Conservation (phyloP, 2,888 invertebrate species). For the Physocephala rufipes region DNA sequence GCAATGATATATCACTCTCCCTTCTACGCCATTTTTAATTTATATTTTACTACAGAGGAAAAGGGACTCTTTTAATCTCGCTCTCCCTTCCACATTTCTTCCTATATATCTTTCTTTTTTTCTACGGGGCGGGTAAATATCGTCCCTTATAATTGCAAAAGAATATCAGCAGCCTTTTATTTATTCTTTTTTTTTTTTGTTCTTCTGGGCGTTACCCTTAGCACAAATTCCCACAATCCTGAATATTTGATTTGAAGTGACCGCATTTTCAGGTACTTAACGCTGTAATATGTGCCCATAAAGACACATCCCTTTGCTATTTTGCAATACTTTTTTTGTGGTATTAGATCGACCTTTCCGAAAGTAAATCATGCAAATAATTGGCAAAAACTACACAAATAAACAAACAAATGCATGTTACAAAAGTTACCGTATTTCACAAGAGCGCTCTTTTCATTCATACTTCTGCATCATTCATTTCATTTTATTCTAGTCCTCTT, state of each 20-base stretch:
- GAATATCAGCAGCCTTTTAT: not conserved
- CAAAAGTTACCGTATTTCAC: too few relatives aligned
- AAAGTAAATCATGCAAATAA: conserved; percentile 32
- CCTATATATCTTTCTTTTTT: not conserved
- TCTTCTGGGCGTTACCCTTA: conserved; percentile 41
- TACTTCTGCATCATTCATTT: conserved; percentile 38
- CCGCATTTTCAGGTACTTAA: conserved; percentile 7
- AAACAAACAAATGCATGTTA: conserved; percentile 5
- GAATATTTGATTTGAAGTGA: not conserved
- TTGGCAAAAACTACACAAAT: conserved; percentile 22
- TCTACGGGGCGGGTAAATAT: not conserved
- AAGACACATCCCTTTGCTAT: conserved; percentile 21
- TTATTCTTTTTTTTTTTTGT: conserved; percentile 15
- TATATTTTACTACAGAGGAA: too few relatives aligned
- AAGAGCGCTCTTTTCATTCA: conserved; percentile 16
- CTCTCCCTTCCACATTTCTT: not conserved
- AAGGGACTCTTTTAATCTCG: too few relatives aligned
- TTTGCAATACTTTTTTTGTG: conserved; percentile 32
- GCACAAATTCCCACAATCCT: conserved; percentile 23
- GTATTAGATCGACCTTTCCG: conserved; percentile 6
- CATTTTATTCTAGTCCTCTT: conserved; percentile 35
- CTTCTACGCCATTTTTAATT: conserved; percentile 32
- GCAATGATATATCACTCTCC: conserved; percentile 9
- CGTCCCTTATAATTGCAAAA: not conserved
- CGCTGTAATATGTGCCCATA: not conserved